These are phyloP conservation scores for Cryptotis parvus DNA, from an alignment of 2,113 vertebrate genomes.

Conservation along the genomic window DNA sequence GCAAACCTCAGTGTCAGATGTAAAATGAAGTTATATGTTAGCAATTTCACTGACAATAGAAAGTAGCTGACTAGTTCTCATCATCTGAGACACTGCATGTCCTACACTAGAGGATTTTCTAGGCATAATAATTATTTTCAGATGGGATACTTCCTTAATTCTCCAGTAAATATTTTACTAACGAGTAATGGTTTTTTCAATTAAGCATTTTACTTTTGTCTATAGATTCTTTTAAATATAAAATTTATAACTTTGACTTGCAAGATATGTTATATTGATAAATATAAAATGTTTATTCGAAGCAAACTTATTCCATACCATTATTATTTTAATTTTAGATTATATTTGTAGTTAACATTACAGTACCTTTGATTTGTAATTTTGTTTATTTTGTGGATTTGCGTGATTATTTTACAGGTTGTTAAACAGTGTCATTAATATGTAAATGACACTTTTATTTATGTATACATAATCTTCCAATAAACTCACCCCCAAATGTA, in stretches of 20 bases:
- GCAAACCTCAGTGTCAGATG: not conserved
- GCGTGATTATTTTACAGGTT: not conserved
- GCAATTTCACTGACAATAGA: not conserved
- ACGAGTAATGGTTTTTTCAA: constrained; percentile 15
- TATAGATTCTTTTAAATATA: not conserved
- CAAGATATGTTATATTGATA: not conserved
- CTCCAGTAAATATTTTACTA: not conserved
- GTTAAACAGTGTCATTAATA: not conserved
- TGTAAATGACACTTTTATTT: not conserved
- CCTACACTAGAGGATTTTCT: not conserved
- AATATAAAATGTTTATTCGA: not conserved
- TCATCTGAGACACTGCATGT: not conserved
- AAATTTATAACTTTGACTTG: not conserved
- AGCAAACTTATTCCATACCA: not conserved
- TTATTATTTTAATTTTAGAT: constrained; percentile 37
- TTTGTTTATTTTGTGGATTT: not conserved
- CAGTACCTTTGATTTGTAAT: not conserved
- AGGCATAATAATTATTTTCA: not conserved
- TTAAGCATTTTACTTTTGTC: not conserved
- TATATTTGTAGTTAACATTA: not conserved
- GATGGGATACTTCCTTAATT: not conserved
- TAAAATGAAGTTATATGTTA: not conserved
- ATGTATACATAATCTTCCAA: constrained; percentile 25
- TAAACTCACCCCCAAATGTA: no score
- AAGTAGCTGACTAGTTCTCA: not conserved